These are phyloP conservation scores for Illadopsis cleaveri DNA, from an alignment of 2,113 vertebrate genomes.

Conservation along the genomic window DNA sequence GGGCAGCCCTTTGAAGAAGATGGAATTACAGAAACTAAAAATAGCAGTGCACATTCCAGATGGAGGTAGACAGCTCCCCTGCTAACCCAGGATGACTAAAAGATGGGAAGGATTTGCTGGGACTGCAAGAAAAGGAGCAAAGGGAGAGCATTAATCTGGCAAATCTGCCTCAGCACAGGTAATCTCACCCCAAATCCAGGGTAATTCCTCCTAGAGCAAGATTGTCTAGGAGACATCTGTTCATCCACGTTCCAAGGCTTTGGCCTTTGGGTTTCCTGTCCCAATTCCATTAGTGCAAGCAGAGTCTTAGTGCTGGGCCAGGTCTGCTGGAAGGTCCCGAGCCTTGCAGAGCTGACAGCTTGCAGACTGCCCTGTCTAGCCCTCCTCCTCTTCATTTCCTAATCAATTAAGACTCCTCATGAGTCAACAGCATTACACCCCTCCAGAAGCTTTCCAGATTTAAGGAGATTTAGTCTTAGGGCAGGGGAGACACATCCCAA, in stretches of 20 bases:
- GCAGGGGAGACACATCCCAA: neutral
- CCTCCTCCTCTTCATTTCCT: neutral
- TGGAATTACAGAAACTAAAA: slow-evolving; percentile 15
- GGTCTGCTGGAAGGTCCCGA: neutral
- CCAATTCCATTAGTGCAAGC: neutral
- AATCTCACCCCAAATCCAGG: slow-evolving; percentile 13
- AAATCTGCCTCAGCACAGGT: slow-evolving; percentile 22
- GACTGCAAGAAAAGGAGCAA: neutral
- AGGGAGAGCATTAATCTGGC: neutral
- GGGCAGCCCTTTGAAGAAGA: slow-evolving; percentile 20
- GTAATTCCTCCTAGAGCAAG: slow-evolving; percentile 22
- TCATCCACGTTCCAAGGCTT: neutral
- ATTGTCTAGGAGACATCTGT: slow-evolving; percentile 20
- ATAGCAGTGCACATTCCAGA: neutral
- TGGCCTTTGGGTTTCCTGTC: neutral
- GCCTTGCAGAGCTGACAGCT: neutral
- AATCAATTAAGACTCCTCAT: slow-evolving; percentile 13
- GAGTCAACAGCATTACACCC: slow-evolving; percentile 12
- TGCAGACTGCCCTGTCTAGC: neutral
- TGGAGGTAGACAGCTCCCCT: neutral
- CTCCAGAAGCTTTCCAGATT: neutral
- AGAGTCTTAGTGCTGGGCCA: neutral
- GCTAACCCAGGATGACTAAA: neutral
- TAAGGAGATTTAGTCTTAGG: neutral
- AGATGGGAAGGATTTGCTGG: neutral